Percentiles rank a stretch among this genome's conserved stretches.
Conservation (phyloP, 1,140 invertebrate genomes). For the Hyphantria cunea region DNA sequence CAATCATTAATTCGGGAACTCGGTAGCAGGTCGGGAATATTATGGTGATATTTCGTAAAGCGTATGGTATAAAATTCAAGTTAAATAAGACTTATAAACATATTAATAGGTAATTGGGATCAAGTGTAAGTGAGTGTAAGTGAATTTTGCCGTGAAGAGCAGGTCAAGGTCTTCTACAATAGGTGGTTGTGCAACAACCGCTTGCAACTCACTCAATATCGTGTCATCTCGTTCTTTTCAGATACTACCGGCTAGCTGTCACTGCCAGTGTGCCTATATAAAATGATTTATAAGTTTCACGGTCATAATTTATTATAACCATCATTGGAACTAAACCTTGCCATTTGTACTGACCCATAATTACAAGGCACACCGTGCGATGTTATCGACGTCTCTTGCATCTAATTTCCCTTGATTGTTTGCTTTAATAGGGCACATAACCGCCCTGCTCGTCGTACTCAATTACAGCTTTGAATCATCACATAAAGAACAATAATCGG, state of each 20-base stretch:
- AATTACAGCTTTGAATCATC: slow-evolving; percentile 12
- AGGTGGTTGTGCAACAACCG: slow-evolving; percentile 46
- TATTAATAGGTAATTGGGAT: slow-evolving; percentile 46
- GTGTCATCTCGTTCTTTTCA: slow-evolving; percentile 33
- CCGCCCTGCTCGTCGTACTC: background rate
- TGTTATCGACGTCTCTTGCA: slow-evolving; percentile 31
- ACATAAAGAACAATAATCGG: background rate
- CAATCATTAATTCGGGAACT: background rate
- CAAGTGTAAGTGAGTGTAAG: slow-evolving; percentile 45
- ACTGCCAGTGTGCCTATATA: background rate
- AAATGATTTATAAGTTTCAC: slow-evolving; percentile 33
- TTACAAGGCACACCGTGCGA: slow-evolving; percentile 21
- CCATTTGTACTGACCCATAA: slow-evolving; percentile 24
- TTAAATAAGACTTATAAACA: slow-evolving; percentile 31
- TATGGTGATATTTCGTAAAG: slow-evolving; percentile 5
- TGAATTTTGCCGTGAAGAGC: slow-evolving; percentile 51
- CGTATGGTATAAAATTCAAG: slow-evolving; percentile 8
- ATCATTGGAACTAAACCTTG: slow-evolving; percentile 35
- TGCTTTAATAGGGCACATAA: slow-evolving; percentile 29
- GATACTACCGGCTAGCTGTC: slow-evolving; percentile 25
- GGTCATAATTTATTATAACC: slow-evolving; percentile 31
- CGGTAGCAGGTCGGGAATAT: background rate
- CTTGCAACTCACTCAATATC: slow-evolving; percentile 30
- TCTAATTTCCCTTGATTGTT: slow-evolving; percentile 34
- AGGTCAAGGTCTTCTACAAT: slow-evolving; percentile 57